Evolutionary conservation across 2,888 invertebrate genomes (phyloP).

Genomic region (Tortrix viridana): DNA sequence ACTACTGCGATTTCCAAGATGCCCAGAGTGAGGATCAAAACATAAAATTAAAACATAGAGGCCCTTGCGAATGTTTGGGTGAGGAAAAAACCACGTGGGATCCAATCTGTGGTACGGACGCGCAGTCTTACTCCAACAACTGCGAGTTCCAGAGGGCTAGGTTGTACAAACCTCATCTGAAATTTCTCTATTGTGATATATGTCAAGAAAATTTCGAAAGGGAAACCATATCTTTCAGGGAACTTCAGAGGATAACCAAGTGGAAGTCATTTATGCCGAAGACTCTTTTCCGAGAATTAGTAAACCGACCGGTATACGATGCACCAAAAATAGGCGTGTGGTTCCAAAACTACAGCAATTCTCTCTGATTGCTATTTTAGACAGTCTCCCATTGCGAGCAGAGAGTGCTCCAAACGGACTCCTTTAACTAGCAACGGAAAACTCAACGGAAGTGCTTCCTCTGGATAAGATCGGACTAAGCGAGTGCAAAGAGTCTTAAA

Average conservation of each 20-base stretch:
- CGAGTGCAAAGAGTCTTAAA: too few relatives aligned
- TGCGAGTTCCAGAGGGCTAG: constrained; percentile 44
- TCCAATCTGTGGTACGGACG: constrained; percentile 46
- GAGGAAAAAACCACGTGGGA: constrained; percentile 40
- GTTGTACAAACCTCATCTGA: background rate
- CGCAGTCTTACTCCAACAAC: constrained; percentile 46
- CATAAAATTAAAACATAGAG: constrained; percentile 7
- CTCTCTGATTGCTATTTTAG: too few relatives aligned
- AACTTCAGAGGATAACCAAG: constrained; percentile 14
- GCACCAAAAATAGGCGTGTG: too few relatives aligned
- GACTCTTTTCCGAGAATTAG: constrained; percentile 13
- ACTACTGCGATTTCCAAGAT: constrained; percentile 21
- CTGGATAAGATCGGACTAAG: too few relatives aligned
- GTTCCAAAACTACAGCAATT: too few relatives aligned
- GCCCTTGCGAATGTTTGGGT: constrained; percentile 9
- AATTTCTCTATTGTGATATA: constrained; percentile 16
- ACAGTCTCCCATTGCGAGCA: too few relatives aligned
- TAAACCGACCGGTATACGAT: background rate
- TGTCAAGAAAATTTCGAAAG: constrained; percentile 15
- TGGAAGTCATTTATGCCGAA: constrained; percentile 28
- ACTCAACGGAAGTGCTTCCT: too few relatives aligned
- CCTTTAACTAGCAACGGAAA: too few relatives aligned
- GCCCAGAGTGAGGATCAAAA: background rate
- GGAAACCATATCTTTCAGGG: constrained; percentile 12
- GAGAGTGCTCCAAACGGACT: too few relatives aligned